Evolutionary conservation across 2,797 vertebrate genomes (phyloP), one percentile per base, ranked within the genome.

Genomic region (Neomorphus geoffroyi): DNA sequence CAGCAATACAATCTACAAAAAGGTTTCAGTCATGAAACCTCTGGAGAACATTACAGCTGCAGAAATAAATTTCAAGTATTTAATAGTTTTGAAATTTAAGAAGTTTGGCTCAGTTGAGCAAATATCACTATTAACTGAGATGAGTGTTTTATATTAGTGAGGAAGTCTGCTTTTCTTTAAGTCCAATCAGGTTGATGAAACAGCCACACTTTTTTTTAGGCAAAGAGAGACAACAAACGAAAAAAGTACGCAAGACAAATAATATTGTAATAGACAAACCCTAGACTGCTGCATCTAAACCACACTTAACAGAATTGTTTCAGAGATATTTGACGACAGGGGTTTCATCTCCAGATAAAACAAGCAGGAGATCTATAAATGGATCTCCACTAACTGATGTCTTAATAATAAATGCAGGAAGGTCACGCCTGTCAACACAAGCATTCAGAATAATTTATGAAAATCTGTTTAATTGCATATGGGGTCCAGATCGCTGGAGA

Each of bases 351-450:
- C 66, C 62, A 84, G 70, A 79, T 26, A 62, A 93, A 86, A 24
- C 6, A 80, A 86, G 60, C 26, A 73, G 5, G 12, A 48, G 45
- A 91, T 75, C 60, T 48, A 58, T 65, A 94, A 91, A 90, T 16
- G 18, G 45, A 69, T 81, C n/a, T 84, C 53, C 54, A 56, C 58
- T 91, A 78, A 78, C 69, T 86, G 80, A 94, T 72, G 73, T 81
- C 92, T 94, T 92, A 90, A 96, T 86, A 91, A 46, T 65, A 88
- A 91, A 95, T 84, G 78, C 77, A 90, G 56, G 66, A 90, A 94
- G 90, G 95, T 94, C 90, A 86, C 0, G n/a, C 69, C 62, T 95
- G 92, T 88, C 93, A 88, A 91, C 70, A 84, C 69, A 72, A 84
- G 70, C 58, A 23, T 81, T 78, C 62, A 72, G 65, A 90, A 90